A percentile compares a stretch with the other conserved stretches of the same genome.
Conservation (phyloP, 2,113 vertebrate species). For the Tupaia chinensis region DNA sequence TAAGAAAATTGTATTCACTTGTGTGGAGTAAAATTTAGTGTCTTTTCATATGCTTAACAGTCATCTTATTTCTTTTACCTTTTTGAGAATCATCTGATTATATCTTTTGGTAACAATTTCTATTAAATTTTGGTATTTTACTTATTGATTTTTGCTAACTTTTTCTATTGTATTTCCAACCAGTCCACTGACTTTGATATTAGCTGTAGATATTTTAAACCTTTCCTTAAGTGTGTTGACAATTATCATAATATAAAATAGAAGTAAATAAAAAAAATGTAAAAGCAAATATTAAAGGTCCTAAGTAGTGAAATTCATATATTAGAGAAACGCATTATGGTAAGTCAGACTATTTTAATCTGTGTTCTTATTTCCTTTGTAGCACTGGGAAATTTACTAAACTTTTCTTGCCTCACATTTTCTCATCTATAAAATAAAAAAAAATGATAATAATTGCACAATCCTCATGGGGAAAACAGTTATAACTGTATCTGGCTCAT, state of each 20-base stretch:
- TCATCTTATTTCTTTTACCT: background rate
- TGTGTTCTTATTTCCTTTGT: background rate
- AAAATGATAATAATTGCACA: background rate
- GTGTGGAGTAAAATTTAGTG: background rate
- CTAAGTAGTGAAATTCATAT: background rate
- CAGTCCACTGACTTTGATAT: background rate
- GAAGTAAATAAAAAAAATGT: background rate
- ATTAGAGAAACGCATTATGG: background rate
- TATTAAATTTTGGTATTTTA: slow-evolving; percentile 8
- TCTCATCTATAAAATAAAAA: background rate
- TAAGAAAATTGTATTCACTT: background rate
- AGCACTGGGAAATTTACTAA: background rate
- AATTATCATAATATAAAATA: background rate
- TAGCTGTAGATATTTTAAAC: background rate
- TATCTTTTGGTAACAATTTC: background rate
- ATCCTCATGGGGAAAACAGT: background rate
- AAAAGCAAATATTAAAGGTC: background rate
- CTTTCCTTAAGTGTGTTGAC: background rate
- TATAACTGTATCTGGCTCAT: background rate
- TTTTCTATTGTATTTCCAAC: background rate
- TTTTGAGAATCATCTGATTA: background rate
- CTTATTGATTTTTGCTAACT: background rate
- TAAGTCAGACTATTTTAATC: background rate
- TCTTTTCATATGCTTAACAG: background rate
- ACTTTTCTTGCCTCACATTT: background rate